phyloP scores from a whole-genome alignment of 2,113 vertebrate species.

The Athene noctua region DNA sequence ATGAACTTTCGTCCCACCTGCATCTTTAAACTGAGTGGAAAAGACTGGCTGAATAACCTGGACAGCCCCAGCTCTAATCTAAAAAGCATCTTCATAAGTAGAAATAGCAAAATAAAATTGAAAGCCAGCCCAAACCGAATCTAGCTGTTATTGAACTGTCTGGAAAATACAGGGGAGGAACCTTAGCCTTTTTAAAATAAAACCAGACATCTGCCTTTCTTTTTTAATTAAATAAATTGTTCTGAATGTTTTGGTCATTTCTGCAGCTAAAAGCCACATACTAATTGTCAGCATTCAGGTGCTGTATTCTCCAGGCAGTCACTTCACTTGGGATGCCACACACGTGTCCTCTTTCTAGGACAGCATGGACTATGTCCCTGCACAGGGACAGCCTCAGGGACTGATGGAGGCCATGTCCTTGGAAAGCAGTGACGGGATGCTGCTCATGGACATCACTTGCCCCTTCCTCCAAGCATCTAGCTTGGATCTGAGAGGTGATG shows the following conservation, averaged over 20 bases:
- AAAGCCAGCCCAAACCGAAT: background rate
- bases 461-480: background rate
- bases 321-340: background rate
- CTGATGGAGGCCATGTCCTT: fast-evolving
- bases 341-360: background rate
- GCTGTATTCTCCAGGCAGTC: background rate
- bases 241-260: background rate
- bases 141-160: background rate
- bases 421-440: background rate
- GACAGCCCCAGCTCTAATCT: background rate
- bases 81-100: background rate
- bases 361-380: fast-evolving
- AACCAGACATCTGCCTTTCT: background rate
- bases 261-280: background rate
- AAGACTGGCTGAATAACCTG: fast-evolving
- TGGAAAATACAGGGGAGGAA: background rate
- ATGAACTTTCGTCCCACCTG: background rate
- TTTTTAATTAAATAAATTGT: background rate
- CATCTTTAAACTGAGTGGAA: background rate
- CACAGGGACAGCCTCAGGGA: background rate
- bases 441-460: background rate
- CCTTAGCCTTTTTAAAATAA: background rate
- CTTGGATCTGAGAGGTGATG: background rate
- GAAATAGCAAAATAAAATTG: background rate
- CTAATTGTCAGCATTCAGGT: fast-evolving